Base-by-base conservation (phyloP, 1,140 invertebrate species). In the Thaumatotibia leucotreta region DNA sequence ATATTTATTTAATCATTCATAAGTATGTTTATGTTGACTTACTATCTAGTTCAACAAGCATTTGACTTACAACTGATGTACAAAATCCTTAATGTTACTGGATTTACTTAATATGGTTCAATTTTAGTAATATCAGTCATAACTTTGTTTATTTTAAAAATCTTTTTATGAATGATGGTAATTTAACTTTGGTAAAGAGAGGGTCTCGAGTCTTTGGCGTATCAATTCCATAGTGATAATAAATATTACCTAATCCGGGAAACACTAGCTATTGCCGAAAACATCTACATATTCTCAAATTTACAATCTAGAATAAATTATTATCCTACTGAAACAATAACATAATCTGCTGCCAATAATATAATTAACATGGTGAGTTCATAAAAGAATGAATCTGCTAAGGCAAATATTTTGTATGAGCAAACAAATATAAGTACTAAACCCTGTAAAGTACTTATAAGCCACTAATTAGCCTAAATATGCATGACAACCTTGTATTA, bases 131-230 rank as follows among this genome's bases (percentile, higher is more conserved):
- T 58, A 27, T 58, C 52, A 58, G 52, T 58, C 52, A 58, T 14
- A 27, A 27, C 24, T 58, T 27, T 29, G 10, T 54, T 27, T 24
- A 54, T 24, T 58, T 31, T 14, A 58, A 29, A 14, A 17, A 24
- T 14, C 52, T 29, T 58, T 14, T 31, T 27, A 33, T 32, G 9
- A 33, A 4, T 22, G 14, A 61, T 33, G 61, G 61, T 62, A 62
- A 33, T 62, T n/a, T 31, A 71, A 65, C 70, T 75, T 75, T 75
- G 73, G 70, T 75, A 32, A 50, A 65, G 54, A 69, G 63, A 17
- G 10, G 67, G 54, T 45, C 6, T 4, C 8, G 67, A 63, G 73
- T 77, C 76, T 77, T 77, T 77, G 76, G 76, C 73, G 64, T 27
- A 23, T 61, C 66, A 73, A 70, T 70, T 73, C 70, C 64, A 70